These are phyloP conservation scores for Bruchidius siliquastri DNA, from an alignment of 2,888 invertebrate species.

Conservation along the genomic window DNA sequence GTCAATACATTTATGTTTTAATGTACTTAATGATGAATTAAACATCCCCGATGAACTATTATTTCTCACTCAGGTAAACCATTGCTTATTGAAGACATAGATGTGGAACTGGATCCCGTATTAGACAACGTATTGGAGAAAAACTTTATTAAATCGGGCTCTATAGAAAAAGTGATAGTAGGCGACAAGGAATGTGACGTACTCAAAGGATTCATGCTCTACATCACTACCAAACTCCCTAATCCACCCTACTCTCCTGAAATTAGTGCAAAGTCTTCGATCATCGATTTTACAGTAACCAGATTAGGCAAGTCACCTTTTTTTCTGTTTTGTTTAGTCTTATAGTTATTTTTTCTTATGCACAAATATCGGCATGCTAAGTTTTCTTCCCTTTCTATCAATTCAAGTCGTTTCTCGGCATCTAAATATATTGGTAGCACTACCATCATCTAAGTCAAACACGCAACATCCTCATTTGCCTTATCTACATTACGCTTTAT, in stretches of 20 bases:
- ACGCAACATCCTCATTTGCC: too few species aligned
- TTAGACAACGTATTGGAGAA: constrained; percentile 95
- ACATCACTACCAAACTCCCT: constrained; percentile 92
- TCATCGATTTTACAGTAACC: constrained; percentile 96
- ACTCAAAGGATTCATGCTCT: constrained; percentile 91
- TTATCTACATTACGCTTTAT: too few species aligned
- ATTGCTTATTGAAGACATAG: constrained; percentile 89
- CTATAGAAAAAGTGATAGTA: constrained; percentile 89
- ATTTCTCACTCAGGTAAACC: constrained; percentile 61
- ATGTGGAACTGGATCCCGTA: constrained; percentile 91
- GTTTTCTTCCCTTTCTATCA: too few species aligned
- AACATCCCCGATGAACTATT: too few species aligned
- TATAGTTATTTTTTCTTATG: too few species aligned
- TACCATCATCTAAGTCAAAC: too few species aligned
- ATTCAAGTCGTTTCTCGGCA: too few species aligned
- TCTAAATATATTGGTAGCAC: too few species aligned
- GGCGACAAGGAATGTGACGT: constrained; percentile 97
- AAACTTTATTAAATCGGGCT: constrained; percentile 95
- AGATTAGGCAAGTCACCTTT: constrained; percentile 67
- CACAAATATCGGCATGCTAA: too few species aligned
- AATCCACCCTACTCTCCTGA: constrained; percentile 97
- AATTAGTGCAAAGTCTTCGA: constrained; percentile 92
- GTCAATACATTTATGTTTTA: background rate
- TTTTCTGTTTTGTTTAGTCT: too few species aligned
- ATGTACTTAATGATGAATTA: too few species aligned